A percentile compares a stretch with the other conserved stretches of the same genome.
Conservation (phyloP, 2,113 vertebrate genomes). For the Melanerpes aurifrons region DNA sequence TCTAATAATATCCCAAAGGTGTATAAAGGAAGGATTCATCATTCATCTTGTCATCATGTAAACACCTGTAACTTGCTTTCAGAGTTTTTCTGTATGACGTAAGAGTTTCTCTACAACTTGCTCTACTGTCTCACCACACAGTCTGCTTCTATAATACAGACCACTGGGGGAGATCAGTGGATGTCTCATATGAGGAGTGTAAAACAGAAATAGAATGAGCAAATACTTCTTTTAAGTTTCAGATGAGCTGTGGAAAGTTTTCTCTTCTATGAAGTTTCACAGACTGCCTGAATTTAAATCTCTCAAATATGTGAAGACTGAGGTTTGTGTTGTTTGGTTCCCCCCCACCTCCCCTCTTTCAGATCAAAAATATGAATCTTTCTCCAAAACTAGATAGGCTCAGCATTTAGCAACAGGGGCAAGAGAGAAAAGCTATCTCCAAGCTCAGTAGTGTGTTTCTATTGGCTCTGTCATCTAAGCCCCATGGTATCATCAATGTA, state of each 20-base stretch:
- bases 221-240: slow-evolving; percentile 27
- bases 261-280: neutral
- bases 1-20: neutral
- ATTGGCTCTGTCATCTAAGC: neutral
- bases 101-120: neutral
- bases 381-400: neutral
- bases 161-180: slow-evolving; percentile 36
- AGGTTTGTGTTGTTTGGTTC: no score
- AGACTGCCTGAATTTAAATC: slow-evolving; percentile 6
- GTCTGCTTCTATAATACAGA: neutral
- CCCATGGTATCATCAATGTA: neutral
- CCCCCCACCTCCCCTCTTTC: neutral
- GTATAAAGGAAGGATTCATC: neutral
- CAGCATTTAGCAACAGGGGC: neutral
- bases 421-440: neutral
- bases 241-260: slow-evolving; percentile 37
- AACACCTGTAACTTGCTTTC: slow-evolving; percentile 8
- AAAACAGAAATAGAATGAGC: slow-evolving; percentile 40
- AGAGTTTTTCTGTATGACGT: neutral
- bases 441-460: neutral
- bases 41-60: neutral
- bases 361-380: neutral
- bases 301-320: neutral
- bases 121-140: neutral
- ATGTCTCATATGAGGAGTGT: slow-evolving; percentile 10